These are phyloP conservation scores for Heteronetta atricapilla DNA, from an alignment of 2,113 vertebrate species.

Conservation along the genomic window DNA sequence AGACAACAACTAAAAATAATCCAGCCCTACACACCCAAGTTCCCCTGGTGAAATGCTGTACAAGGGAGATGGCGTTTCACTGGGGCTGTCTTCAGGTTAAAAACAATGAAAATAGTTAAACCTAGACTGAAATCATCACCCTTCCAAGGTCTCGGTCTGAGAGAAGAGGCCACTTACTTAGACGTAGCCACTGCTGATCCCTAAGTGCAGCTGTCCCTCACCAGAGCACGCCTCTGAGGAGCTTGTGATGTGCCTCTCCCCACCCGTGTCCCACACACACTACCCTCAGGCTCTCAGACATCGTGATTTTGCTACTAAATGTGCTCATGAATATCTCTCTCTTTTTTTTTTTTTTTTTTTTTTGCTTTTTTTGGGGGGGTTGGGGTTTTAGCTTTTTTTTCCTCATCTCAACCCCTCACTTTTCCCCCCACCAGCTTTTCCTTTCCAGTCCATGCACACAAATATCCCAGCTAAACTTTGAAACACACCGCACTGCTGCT, in stretches of 20 bases:
- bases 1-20: constrained; percentile 13
- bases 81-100: not conserved
- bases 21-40: not conserved
- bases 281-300: not conserved
- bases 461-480: not conserved
- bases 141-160: not conserved
- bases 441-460: not conserved
- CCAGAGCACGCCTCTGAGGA: not conserved
- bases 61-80: constrained; percentile 9
- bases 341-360: too few relatives aligned
- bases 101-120: not conserved
- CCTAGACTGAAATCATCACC: not conserved
- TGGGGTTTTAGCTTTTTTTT: not conserved
- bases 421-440: not conserved
- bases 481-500: not conserved
- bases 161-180: not conserved
- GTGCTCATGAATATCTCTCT: too few relatives aligned
- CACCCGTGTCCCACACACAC: not conserved
- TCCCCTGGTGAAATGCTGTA: constrained; percentile 26
- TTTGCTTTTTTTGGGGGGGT: too few relatives aligned
- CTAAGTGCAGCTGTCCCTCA: not conserved
- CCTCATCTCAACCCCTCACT: not conserved
- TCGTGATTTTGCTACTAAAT: not conserved
- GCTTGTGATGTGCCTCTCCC: fast-evolving
- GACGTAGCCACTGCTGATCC: too few relatives aligned